These are phyloP conservation scores for Oxyura jamaicensis DNA, from an alignment of 2,113 vertebrate species.

Conservation along the genomic window DNA sequence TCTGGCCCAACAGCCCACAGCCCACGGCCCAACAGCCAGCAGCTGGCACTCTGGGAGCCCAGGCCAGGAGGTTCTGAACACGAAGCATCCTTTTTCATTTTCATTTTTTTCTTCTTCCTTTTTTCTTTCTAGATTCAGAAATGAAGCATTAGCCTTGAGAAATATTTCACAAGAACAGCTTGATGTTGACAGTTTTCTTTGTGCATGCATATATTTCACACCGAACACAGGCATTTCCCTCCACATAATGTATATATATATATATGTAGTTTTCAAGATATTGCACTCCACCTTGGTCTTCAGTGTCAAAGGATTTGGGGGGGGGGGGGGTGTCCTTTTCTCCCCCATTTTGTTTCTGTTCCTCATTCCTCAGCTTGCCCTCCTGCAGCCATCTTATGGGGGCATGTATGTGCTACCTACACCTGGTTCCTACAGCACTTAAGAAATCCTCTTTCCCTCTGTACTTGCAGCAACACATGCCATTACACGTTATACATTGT, in stretches of 20 bases:
- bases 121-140: background rate
- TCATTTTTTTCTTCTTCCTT: background rate
- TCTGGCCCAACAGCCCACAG: fast-evolving
- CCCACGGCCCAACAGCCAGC: no score
- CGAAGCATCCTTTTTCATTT: background rate
- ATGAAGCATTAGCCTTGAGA: background rate
- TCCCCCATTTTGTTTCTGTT: fast-evolving
- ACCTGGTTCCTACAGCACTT: fast-evolving
- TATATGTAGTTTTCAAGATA: background rate
- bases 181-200: background rate
- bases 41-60: background rate
- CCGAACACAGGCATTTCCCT: background rate
- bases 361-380: background rate
- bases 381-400: background rate
- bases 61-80: background rate
- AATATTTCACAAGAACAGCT: background rate
- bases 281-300: fast-evolving
- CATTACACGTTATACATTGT: background rate
- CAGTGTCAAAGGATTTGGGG: background rate
- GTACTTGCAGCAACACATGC: background rate
- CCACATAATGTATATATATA: background rate
- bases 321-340: background rate
- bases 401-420: background rate
- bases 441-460: background rate
- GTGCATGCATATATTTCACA: background rate